phyloP scores from a whole-genome alignment of 2,797 vertebrate species.

The Microchirus variegatus region DNA sequence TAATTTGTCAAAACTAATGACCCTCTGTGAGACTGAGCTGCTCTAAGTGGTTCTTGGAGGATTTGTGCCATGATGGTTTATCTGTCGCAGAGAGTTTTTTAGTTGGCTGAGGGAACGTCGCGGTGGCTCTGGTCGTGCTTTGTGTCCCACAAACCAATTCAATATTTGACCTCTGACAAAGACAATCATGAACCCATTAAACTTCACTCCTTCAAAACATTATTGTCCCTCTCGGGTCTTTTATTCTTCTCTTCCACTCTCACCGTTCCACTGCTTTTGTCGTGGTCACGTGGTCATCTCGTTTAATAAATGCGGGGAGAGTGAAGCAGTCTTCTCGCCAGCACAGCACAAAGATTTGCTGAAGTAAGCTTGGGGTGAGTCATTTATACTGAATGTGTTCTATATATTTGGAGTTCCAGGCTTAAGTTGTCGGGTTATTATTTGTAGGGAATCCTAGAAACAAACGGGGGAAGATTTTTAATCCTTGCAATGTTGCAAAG shows the following conservation, averaged over 20 bases:
- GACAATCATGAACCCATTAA: conserved; percentile 68
- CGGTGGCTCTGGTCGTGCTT: conserved; percentile 60
- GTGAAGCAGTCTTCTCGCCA: conserved; percentile 22
- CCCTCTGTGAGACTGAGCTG: conserved; percentile 44
- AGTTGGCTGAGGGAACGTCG: conserved; percentile 56
- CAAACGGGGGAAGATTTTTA: conserved; percentile 29
- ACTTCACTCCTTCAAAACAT: conserved; percentile 64
- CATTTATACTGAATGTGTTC: conserved; percentile 3
- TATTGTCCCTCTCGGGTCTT: conserved; percentile 43
- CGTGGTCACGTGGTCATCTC: conserved; percentile 31
- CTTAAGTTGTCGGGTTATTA: conserved; percentile 31
- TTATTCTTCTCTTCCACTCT: conserved; percentile 20
- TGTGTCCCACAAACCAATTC: conserved; percentile 60
- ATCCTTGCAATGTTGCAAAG: conserved; percentile 38
- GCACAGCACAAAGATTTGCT: conserved; percentile 40
- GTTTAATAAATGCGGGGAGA: conserved; percentile 24
- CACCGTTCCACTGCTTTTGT: conserved; percentile 7
- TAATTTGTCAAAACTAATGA: conserved; percentile 68
- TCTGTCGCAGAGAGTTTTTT: conserved; percentile 50
- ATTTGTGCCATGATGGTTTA: conserved; percentile 35
- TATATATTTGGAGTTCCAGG: conserved; percentile 26
- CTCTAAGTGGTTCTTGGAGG: conserved; percentile 25
- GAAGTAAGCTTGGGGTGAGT: conserved; percentile 20
- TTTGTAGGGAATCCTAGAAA: conserved; percentile 25
- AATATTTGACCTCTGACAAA: conserved; percentile 63